phyloP scores from a whole-genome alignment of 2,888 invertebrate genomes.

The Rhaphigaster nebulosa region DNA sequence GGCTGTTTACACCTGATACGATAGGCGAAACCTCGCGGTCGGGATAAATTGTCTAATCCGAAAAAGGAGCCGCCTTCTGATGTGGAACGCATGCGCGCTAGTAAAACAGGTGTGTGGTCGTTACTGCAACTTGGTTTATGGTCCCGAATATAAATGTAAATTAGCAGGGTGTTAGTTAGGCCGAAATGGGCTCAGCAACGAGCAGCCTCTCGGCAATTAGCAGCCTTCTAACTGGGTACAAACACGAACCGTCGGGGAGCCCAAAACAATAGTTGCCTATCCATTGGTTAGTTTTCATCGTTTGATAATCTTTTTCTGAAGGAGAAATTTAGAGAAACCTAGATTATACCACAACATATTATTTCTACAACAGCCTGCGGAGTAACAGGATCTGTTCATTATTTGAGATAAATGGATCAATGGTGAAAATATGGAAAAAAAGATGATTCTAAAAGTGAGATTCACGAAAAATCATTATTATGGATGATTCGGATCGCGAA shows the following conservation, averaged over 20 bases:
- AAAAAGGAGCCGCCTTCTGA: constrained; percentile 53
- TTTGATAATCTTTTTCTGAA: neutral
- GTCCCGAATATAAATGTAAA: constrained; percentile 49
- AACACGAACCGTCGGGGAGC: neutral
- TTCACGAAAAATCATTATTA: no score
- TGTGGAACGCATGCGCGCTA: constrained; percentile 34
- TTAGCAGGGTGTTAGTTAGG: constrained; percentile 11
- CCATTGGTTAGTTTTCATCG: neutral
- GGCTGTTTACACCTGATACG: constrained; percentile 3
- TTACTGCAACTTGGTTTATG: constrained; percentile 39
- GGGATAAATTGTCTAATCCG: neutral
- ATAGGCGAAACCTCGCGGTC: neutral
- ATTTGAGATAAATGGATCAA: no score
- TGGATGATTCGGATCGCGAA: no score
- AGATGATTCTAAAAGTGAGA: no score
- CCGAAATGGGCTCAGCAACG: neutral
- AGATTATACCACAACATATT: neutral
- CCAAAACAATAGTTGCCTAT: neutral
- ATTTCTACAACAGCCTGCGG: neutral
- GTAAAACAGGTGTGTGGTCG: constrained; percentile 52
- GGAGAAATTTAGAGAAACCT: neutral
- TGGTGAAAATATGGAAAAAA: no score
- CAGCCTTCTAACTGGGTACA: neutral
- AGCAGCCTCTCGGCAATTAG: neutral
- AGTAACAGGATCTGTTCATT: no score